Conservation (phyloP, 2,113 vertebrate genomes). For the Tupaia chinensis region DNA sequence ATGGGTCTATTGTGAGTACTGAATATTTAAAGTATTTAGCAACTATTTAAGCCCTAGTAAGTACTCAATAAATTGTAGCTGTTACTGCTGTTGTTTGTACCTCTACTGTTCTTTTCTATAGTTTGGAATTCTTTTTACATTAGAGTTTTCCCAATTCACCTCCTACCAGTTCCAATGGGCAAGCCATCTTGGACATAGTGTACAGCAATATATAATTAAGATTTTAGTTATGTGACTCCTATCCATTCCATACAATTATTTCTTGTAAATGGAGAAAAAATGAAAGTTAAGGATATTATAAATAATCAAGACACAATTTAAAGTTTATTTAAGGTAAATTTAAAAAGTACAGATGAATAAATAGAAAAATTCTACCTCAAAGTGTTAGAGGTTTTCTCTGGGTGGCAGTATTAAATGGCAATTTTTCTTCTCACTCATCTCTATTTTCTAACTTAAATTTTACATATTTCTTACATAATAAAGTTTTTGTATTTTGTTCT, state of each 20-base stretch:
- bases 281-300: slow-evolving; percentile 21
- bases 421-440: slow-evolving; percentile 28
- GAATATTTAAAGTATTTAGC: slow-evolving; percentile 62
- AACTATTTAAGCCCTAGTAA: slow-evolving; percentile 69
- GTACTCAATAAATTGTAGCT: slow-evolving; percentile 79
- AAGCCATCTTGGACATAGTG: slow-evolving; percentile 17
- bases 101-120: slow-evolving; percentile 51
- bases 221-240: slow-evolving; percentile 46
- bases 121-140: slow-evolving; percentile 52
- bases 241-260: slow-evolving; percentile 11
- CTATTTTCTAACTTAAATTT: slow-evolving; percentile 33
- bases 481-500: neutral
- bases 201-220: slow-evolving; percentile 28
- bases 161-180: slow-evolving; percentile 1
- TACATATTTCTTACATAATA: slow-evolving; percentile 38
- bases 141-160: slow-evolving; percentile 18
- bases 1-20: slow-evolving; percentile 54
- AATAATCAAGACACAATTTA: slow-evolving; percentile 32
- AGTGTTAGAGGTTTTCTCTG: slow-evolving; percentile 48
- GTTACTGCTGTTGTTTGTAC: slow-evolving; percentile 58
- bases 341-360: slow-evolving; percentile 25
- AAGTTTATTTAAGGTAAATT: slow-evolving; percentile 42
- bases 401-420: slow-evolving; percentile 30
- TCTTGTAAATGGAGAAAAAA: neutral
- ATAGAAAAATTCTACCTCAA: slow-evolving; percentile 42